phyloP scores from a whole-genome alignment of 1,140 invertebrate genomes.

The Aphelenchoides besseyi region DNA sequence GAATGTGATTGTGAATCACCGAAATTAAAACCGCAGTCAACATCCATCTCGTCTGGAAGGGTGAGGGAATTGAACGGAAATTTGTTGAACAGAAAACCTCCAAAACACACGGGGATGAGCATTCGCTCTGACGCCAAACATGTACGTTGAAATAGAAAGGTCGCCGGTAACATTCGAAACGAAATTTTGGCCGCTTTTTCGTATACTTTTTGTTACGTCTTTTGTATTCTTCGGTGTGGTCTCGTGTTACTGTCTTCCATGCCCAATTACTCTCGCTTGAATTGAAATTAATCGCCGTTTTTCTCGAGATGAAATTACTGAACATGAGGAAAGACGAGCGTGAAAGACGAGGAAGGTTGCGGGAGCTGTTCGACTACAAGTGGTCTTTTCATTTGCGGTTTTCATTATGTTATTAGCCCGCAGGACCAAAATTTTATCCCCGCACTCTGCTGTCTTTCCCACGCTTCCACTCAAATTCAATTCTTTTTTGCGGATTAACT shows the following conservation, averaged over 20 bases:
- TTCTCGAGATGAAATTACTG: constrained; percentile 1
- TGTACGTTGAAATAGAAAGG: too few relatives aligned
- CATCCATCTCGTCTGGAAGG: too few relatives aligned
- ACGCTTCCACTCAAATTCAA: neutral
- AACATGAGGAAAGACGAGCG: neutral
- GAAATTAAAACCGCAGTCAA: too few relatives aligned
- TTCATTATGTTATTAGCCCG: neutral
- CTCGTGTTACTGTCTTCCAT: neutral
- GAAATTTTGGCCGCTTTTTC: neutral
- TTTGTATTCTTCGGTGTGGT: neutral
- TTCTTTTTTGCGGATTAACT: neutral
- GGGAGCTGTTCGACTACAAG: neutral
- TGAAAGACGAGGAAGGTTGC: neutral
- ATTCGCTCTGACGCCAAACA: too few relatives aligned
- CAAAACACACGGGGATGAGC: too few relatives aligned
- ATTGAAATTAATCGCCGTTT: constrained; percentile 1
- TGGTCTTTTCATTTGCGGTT: neutral
- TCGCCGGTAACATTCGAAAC: neutral
- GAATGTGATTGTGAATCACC: too few relatives aligned
- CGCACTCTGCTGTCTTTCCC: neutral
- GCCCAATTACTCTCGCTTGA: constrained; percentile 3
- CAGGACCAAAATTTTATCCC: neutral
- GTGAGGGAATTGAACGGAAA: too few relatives aligned
- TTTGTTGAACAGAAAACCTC: too few relatives aligned
- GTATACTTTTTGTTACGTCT: neutral